Conservation (phyloP, 1,140 invertebrate species). For the Oryctes rhinoceros region DNA sequence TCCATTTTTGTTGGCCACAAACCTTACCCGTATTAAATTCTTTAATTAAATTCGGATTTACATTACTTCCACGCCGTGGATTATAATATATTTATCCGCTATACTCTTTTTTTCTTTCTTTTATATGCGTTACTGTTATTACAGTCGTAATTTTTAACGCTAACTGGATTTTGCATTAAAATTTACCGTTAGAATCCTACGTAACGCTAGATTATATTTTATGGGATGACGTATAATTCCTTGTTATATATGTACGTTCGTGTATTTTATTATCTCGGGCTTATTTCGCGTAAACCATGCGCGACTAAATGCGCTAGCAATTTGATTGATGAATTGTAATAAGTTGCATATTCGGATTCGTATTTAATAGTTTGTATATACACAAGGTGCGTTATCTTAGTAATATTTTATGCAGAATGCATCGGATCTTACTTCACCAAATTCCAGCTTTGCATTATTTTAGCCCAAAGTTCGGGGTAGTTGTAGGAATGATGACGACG, state of each 20-base stretch:
- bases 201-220: background rate
- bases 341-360: too few species aligned
- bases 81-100: slow-evolving; percentile 11
- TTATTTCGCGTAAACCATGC: background rate
- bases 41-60: slow-evolving; percentile 24
- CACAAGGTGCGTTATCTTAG: too few species aligned
- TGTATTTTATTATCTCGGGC: background rate
- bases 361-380: too few species aligned
- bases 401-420: too few species aligned
- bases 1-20: slow-evolving; percentile 7
- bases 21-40: background rate
- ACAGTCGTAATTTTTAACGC: slow-evolving; percentile 18
- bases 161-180: slow-evolving; percentile 27
- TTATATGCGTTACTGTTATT: slow-evolving; percentile 16
- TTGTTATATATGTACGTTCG: background rate
- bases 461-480: too few species aligned
- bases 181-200: background rate
- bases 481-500: too few species aligned
- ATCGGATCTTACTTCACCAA: too few species aligned
- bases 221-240: background rate
- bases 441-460: too few species aligned
- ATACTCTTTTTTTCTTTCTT: slow-evolving; percentile 14
- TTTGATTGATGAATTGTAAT: too few species aligned
- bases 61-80: background rate
- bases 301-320: too few species aligned